These are phyloP conservation scores for Halichoerus grypus DNA, from an alignment of 2,113 vertebrate species.

Conservation along the genomic window DNA sequence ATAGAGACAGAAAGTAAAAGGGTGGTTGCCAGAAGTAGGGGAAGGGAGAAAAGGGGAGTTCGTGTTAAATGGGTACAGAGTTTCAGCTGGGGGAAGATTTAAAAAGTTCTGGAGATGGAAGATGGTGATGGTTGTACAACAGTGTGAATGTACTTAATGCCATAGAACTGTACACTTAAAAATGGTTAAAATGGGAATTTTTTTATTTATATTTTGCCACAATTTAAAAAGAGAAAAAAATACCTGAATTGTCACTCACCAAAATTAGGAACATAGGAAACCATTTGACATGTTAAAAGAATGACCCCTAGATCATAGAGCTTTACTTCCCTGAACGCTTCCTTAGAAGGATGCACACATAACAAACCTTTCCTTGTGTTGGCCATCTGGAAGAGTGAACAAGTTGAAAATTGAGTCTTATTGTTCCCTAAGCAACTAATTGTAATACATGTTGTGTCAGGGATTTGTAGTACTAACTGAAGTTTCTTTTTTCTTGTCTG, in stretches of 20 bases:
- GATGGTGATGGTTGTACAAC: background rate
- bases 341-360: background rate
- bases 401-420: slow-evolving; percentile 10
- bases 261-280: background rate
- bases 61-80: background rate
- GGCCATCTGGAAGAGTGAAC: background rate
- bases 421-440: background rate
- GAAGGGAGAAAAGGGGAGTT: background rate
- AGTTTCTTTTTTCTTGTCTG: slow-evolving; percentile 52
- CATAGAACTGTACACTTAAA: background rate
- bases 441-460: background rate
- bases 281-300: background rate
- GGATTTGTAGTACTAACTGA: slow-evolving; percentile 18
- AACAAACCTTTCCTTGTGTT: background rate
- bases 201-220: background rate
- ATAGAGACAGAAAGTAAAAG: background rate
- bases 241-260: background rate
- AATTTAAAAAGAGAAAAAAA: background rate
- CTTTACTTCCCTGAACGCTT: background rate
- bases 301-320: background rate
- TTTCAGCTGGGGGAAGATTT: background rate
- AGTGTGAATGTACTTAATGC: background rate
- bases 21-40: background rate
- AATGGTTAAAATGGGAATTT: slow-evolving; percentile 17
- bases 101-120: background rate